phyloP scores from a whole-genome alignment of 2,797 vertebrate species.

The Gymnoscopelus braueri region DNA sequence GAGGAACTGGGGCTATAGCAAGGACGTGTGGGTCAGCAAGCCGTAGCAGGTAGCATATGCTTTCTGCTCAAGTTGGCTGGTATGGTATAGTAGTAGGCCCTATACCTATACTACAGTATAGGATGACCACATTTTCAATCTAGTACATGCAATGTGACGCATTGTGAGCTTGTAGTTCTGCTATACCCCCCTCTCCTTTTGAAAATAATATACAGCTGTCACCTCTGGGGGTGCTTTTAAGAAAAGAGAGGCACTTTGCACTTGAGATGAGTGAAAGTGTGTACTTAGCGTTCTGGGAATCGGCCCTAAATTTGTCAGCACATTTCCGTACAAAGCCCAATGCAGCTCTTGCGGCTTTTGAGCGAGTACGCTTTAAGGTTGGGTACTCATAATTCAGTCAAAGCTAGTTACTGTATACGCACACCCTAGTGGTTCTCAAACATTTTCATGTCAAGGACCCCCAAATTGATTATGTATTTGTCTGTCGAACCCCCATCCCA shows the following conservation, averaged over 20 bases:
- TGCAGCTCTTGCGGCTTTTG: too few species aligned
- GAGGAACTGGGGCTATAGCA: conserved; percentile 36
- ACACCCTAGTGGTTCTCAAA: too few species aligned
- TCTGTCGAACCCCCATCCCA: too few species aligned
- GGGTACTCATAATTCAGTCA: too few species aligned
- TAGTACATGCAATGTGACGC: background rate
- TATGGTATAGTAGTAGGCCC: conserved; percentile 11
- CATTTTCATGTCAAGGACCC: too few species aligned
- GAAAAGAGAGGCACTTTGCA: background rate
- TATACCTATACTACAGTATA: too few species aligned
- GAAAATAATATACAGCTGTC: background rate
- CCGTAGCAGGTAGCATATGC: conserved; percentile 40
- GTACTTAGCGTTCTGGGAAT: conserved; percentile 1
- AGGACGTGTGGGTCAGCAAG: conserved; percentile 55
- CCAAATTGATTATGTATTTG: too few species aligned
- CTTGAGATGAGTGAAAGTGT: conserved; percentile 9
- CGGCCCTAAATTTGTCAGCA: too few species aligned
- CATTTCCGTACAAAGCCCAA: too few species aligned
- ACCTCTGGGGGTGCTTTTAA: background rate
- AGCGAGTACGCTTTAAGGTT: too few species aligned
- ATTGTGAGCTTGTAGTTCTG: background rate
- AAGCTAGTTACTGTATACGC: too few species aligned
- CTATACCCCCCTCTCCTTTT: background rate
- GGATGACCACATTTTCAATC: too few species aligned
- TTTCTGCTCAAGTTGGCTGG: background rate